Conservation (phyloP, 2,113 vertebrate genomes). For the Crypturellus undulatus region DNA sequence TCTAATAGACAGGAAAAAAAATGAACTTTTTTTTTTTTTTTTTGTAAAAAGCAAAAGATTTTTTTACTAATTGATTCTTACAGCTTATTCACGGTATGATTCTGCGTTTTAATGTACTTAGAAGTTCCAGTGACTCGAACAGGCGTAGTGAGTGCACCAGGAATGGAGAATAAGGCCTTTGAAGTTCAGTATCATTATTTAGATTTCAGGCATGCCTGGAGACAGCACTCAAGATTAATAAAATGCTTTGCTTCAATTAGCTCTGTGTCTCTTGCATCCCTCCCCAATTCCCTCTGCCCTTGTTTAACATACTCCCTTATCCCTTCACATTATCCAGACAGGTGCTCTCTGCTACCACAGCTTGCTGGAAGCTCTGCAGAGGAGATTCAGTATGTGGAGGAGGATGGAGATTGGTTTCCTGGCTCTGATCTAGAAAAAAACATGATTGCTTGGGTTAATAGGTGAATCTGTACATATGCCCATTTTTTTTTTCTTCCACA, state of each 20-base stretch:
- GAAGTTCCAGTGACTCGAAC: slow-evolving; percentile 12
- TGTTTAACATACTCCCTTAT: slow-evolving; percentile 76
- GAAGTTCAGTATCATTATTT: slow-evolving; percentile 68
- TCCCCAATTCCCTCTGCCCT: slow-evolving; percentile 73
- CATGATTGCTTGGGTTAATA: not conserved
- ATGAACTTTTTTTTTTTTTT: not conserved
- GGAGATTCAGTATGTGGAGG: not conserved
- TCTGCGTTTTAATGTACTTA: slow-evolving; percentile 13
- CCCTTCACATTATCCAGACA: slow-evolving; percentile 67
- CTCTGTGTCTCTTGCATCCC: slow-evolving; percentile 52
- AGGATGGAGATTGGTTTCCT: not conserved
- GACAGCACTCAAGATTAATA: slow-evolving; percentile 65
- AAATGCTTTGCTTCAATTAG: slow-evolving; percentile 73
- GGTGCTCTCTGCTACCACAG: slow-evolving; percentile 60
- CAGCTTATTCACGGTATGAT: slow-evolving; percentile 1
- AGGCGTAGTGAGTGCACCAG: not conserved
- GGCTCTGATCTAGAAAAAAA: slow-evolving; percentile 2
- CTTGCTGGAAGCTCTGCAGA: not conserved
- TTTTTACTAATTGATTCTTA: slow-evolving; percentile 28
- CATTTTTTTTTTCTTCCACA: not conserved
- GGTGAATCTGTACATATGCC: not conserved
- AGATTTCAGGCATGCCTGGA: slow-evolving; percentile 72
- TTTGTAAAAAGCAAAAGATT: not conserved
- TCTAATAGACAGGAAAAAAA: not conserved
- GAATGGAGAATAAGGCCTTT: slow-evolving; percentile 50